phyloP scores from a whole-genome alignment of 2,113 vertebrate genomes.

The Isichthys henryi region DNA sequence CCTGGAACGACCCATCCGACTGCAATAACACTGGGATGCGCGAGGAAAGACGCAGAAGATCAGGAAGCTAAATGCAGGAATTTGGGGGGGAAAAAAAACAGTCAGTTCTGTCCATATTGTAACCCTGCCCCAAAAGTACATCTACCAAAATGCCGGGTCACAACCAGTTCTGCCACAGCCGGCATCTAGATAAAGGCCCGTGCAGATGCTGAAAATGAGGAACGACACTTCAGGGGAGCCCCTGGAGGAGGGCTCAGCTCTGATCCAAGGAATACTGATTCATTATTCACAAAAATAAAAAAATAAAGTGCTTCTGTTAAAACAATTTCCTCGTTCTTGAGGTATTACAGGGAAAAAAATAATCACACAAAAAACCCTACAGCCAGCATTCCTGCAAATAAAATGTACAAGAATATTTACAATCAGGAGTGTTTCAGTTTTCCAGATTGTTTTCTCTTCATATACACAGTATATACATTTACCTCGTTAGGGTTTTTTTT shows the following conservation, averaged over 20 bases:
- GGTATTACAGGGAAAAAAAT: slow-evolving; percentile 65
- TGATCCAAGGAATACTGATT: slow-evolving; percentile 56
- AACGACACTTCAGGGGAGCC: neutral
- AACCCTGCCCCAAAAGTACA: neutral
- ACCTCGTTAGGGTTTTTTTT: slow-evolving; percentile 36
- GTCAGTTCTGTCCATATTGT: neutral
- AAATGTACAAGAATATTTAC: slow-evolving; percentile 68
- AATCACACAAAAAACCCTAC: slow-evolving; percentile 54
- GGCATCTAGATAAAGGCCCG: slow-evolving; percentile 30
- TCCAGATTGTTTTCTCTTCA: slow-evolving; percentile 41
- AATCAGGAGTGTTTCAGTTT: slow-evolving; percentile 43
- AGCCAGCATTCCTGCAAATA: slow-evolving; percentile 67
- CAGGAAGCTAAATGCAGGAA: neutral
- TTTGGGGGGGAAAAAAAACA: neutral
- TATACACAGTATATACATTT: slow-evolving; percentile 78
- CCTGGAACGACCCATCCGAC: neutral
- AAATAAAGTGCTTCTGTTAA: slow-evolving; percentile 94
- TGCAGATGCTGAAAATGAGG: neutral
- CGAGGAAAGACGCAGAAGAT: neutral
- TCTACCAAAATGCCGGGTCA: neutral
- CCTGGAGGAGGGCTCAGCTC: slow-evolving; percentile 24
- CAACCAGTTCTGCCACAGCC: neutral
- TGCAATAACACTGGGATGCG: slow-evolving; percentile 13
- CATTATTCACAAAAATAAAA: slow-evolving; percentile 58
- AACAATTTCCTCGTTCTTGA: slow-evolving; percentile 63